These are phyloP conservation scores for Pituophis catenifer DNA, from an alignment of 2,113 vertebrate species.

Conservation along the genomic window DNA sequence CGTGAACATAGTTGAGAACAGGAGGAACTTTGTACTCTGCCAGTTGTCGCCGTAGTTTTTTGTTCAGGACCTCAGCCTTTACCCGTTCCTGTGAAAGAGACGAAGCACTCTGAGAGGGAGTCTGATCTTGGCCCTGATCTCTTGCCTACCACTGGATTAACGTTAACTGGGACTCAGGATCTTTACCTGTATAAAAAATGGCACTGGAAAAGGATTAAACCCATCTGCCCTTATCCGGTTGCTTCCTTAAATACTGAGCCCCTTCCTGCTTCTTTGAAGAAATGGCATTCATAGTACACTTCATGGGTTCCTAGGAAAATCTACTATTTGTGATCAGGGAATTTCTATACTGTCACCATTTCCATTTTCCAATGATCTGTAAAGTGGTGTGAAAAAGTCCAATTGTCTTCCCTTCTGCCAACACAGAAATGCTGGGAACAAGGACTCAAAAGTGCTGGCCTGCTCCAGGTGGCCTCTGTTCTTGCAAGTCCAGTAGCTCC, in stretches of 20 bases:
- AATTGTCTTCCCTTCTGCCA: background rate
- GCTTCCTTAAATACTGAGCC: background rate
- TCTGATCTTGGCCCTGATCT: background rate
- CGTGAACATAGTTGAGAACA: constrained; percentile 67
- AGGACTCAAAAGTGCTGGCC: background rate
- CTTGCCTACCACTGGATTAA: background rate
- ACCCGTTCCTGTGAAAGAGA: constrained; percentile 64
- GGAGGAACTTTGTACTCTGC: constrained; percentile 57
- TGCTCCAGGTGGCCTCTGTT: background rate
- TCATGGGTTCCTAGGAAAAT: background rate
- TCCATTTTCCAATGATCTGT: background rate
- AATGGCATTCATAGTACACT: background rate
- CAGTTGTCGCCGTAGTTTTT: constrained; percentile 64
- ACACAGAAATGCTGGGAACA: background rate
- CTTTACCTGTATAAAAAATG: background rate
- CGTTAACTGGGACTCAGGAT: background rate
- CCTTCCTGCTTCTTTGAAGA: background rate
- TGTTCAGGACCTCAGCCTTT: constrained; percentile 64
- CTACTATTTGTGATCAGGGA: background rate
- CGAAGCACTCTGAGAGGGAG: background rate
- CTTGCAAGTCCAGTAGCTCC: background rate
- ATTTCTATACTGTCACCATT: background rate
- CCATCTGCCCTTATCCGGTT: background rate
- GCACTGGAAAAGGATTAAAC: background rate
- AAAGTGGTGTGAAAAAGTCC: background rate